Conservation (phyloP, 2,888 invertebrate genomes). For the Esperia sulphurella region DNA sequence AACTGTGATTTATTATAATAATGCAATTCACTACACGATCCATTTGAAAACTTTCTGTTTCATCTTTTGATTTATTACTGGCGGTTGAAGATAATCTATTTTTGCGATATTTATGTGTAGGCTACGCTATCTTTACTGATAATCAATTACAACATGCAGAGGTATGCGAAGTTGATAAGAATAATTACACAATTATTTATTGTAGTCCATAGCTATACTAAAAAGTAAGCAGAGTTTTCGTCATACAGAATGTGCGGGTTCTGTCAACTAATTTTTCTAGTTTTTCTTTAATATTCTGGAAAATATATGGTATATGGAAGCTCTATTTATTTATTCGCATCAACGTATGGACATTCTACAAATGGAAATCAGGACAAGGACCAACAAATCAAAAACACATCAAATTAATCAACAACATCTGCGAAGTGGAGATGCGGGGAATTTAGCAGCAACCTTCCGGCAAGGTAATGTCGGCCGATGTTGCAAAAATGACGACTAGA, state of each 20-base stretch:
- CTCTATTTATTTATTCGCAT: too few species aligned
- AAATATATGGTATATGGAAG: too few species aligned
- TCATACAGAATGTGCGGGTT: too few species aligned
- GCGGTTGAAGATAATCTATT: not conserved
- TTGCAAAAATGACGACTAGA: slow-evolving; percentile 42
- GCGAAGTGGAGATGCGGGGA: slow-evolving; percentile 38
- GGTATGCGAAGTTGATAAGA: too few species aligned
- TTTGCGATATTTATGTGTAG: not conserved
- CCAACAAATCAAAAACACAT: slow-evolving; percentile 53
- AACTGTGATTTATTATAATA: slow-evolving; percentile 35
- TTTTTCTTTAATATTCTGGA: too few species aligned
- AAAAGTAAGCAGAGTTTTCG: too few species aligned
- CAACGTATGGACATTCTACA: not conserved
- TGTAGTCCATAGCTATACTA: too few species aligned
- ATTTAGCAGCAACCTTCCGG: slow-evolving; percentile 40
- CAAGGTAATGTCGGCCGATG: slow-evolving; percentile 38
- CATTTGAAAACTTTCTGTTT: slow-evolving; percentile 43
- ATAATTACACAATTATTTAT: too few species aligned
- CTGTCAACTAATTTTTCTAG: too few species aligned
- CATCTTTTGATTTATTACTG: slow-evolving; percentile 30
- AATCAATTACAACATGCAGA: too few species aligned
- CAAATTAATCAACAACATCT: slow-evolving; percentile 37
- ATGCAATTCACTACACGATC: slow-evolving; percentile 38
- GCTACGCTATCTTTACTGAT: not conserved
- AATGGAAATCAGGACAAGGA: slow-evolving; percentile 37